Percentiles rank a stretch among this genome's conserved stretches.
Evolutionary conservation across 2,888 invertebrate genomes (phyloP).

Genomic region (Heliothis peltigera): DNA sequence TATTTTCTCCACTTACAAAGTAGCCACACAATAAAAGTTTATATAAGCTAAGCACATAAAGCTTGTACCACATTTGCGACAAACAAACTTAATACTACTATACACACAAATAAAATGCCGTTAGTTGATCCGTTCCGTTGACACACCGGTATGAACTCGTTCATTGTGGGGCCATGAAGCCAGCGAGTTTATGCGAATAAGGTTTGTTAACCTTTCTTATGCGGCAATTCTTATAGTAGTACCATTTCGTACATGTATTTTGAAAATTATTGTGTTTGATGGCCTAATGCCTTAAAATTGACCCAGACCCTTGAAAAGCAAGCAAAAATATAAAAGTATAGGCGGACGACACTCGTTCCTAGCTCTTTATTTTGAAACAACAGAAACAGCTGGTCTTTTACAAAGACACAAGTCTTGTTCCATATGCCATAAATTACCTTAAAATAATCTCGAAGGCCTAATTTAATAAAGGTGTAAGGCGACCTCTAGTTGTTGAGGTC

Average conservation of each 20-base stretch:
- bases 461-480: no score
- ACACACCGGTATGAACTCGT: conserved; percentile 67
- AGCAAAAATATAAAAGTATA: no score
- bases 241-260: background rate
- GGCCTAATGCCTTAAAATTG: no score
- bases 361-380: no score
- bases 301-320: no score
- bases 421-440: no score
- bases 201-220: conserved; percentile 43
- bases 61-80: conserved; percentile 40
- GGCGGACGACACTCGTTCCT: no score
- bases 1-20: background rate
- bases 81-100: conserved; percentile 39
- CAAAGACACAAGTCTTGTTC: no score
- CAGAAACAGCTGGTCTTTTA: no score
- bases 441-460: no score
- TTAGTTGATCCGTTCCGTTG: conserved; percentile 57
- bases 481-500: no score
- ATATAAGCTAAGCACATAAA: conserved; percentile 8
- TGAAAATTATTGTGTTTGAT: background rate
- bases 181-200: conserved; percentile 32
- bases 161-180: conserved; percentile 54
- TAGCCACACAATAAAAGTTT: conserved; percentile 8
- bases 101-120: conserved; percentile 53
- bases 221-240: conserved; percentile 28